These are phyloP conservation scores for Stictocephala bisonia DNA, from an alignment of 2,888 invertebrate species.

Conservation along the genomic window DNA sequence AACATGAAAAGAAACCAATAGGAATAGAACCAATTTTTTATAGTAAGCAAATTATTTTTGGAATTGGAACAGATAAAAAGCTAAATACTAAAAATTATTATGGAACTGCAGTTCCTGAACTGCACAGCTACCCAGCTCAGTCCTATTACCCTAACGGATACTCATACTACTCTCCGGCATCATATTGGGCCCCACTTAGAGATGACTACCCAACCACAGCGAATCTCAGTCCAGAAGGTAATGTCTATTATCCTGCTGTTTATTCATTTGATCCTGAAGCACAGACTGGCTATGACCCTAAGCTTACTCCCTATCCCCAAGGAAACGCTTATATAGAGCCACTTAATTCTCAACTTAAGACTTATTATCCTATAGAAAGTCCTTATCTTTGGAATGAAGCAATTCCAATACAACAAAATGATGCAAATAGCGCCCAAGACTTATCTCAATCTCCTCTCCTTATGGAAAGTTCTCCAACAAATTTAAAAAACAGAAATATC, in stretches of 20 bases:
- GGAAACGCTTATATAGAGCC: neutral
- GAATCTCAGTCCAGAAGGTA: no score
- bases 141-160: neutral
- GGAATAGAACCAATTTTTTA: neutral
- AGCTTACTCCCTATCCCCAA: neutral
- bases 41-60: constrained; percentile 13
- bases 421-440: no score
- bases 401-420: no score
- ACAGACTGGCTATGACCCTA: neutral
- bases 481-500: no score
- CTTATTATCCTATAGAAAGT: no score
- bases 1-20: neutral
- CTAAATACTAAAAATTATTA: neutral
- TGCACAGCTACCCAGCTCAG: neutral
- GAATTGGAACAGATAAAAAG: neutral
- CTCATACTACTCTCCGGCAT: constrained; percentile 4
- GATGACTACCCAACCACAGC: no score
- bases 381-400: no score
- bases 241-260: neutral
- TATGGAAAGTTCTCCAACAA: no score
- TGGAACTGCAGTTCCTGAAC: neutral
- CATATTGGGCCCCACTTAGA: no score
- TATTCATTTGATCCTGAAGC: neutral
- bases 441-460: no score
- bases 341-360: neutral